Percentiles rank a stretch among this genome's conserved stretches.
Conservation (phyloP, 2,888 invertebrate genomes). For the Lasioglossum morio region DNA sequence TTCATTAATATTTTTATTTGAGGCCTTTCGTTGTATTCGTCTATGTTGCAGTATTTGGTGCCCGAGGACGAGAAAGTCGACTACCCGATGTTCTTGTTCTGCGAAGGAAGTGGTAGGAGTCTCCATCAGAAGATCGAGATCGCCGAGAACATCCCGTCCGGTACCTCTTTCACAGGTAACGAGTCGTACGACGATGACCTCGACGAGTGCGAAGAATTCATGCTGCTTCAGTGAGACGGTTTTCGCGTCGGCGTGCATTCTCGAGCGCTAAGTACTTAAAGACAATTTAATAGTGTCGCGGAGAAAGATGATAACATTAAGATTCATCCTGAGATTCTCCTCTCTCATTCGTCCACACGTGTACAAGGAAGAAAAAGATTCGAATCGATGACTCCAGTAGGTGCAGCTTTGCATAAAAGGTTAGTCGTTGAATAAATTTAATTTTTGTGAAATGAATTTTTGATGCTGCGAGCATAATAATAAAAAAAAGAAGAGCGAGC, state of each 20-base stretch:
- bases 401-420: constrained; percentile 25
- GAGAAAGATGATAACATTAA: constrained; percentile 29
- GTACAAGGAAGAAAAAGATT: constrained; percentile 35
- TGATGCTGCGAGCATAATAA: constrained; percentile 15
- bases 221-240: constrained; percentile 72
- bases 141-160: constrained; percentile 72
- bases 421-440: constrained; percentile 38
- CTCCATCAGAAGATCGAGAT: constrained; percentile 76
- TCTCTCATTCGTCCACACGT: constrained; percentile 58
- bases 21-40: background rate
- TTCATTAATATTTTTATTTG: background rate
- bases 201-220: constrained; percentile 81
- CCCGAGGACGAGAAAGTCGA: constrained; percentile 86
- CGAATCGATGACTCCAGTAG: constrained; percentile 36
- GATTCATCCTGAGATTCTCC: constrained; percentile 38
- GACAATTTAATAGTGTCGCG: constrained; percentile 38
- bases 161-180: constrained; percentile 65
- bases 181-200: constrained; percentile 77
- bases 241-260: constrained; percentile 16
- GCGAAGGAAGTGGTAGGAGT: constrained; percentile 89
- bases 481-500: background rate
- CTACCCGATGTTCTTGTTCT: constrained; percentile 94
- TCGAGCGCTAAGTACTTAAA: constrained; percentile 72
- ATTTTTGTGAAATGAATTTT: constrained; percentile 17
- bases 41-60: constrained; percentile 85